Evolutionary conservation across 2,113 vertebrate genomes (phyloP).

Genomic region (Eulemur macaco): DNA sequence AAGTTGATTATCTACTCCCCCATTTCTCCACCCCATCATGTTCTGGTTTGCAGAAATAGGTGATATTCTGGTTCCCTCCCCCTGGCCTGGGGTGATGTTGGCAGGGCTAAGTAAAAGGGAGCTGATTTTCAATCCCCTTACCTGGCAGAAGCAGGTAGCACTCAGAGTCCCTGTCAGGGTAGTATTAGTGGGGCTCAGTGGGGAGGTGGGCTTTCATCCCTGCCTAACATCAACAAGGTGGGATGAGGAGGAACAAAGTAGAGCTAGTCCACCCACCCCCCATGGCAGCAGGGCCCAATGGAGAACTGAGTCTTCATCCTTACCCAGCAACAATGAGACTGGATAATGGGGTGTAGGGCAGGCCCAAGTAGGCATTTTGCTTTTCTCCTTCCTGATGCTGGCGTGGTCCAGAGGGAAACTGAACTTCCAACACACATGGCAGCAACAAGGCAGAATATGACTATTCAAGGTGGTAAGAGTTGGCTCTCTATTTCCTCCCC

Average conservation of each 20-base stretch:
- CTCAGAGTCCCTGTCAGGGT: not conserved
- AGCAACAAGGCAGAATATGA: not conserved
- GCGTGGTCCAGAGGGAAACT: not conserved
- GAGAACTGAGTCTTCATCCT: not conserved
- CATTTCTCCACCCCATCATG: not conserved
- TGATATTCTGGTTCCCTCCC: not conserved
- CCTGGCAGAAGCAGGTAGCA: not conserved
- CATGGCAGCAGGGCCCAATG: not conserved
- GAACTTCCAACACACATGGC: not conserved
- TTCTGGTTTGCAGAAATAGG: not conserved
- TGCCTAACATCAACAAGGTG: not conserved
- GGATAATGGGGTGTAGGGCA: not conserved
- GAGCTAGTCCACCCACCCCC: not conserved
- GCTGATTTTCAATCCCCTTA: not conserved
- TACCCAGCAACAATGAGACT: not conserved
- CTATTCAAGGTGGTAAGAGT: not conserved
- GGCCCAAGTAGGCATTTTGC: not conserved
- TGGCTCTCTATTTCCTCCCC: not conserved
- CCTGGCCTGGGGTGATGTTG: not conserved
- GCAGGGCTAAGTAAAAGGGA: not conserved
- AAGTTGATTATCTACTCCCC: not conserved
- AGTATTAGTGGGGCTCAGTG: not conserved
- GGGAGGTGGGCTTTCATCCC: not conserved
- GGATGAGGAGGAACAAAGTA: not conserved
- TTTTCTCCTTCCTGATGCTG: not conserved